These are phyloP conservation scores for Iguana delicatissima DNA, from an alignment of 2,797 vertebrate genomes.

Conservation along the genomic window DNA sequence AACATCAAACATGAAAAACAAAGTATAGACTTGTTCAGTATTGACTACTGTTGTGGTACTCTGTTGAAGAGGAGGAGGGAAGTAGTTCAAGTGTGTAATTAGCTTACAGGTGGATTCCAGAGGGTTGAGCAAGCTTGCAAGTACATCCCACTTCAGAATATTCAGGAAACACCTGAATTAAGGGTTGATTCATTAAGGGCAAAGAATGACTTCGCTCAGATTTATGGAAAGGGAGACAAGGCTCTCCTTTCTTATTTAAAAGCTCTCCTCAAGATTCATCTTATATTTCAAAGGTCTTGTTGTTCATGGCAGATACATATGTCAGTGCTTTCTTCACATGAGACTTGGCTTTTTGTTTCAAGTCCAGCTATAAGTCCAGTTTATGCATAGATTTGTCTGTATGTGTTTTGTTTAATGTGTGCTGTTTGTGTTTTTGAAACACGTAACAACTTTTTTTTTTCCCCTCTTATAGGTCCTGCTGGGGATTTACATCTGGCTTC, in stretches of 20 bases:
- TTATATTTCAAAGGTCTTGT: neutral
- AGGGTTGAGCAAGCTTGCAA: neutral
- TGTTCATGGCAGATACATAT: neutral
- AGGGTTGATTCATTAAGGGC: neutral
- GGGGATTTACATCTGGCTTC: constrained; percentile 87
- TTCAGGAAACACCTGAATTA: neutral
- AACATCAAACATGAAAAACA: neutral
- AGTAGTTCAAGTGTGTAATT: neutral
- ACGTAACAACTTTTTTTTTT: constrained; percentile 69
- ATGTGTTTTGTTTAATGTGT: constrained; percentile 10
- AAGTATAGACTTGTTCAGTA: neutral
- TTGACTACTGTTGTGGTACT: neutral
- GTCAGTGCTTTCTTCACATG: neutral
- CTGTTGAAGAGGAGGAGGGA: neutral
- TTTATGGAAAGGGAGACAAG: neutral
- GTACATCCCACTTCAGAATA: neutral
- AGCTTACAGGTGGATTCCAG: neutral
- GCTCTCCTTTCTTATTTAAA: neutral
- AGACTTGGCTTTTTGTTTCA: constrained; percentile 2
- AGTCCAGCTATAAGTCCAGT: neutral
- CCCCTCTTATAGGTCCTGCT: constrained; percentile 88
- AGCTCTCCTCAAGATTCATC: neutral
- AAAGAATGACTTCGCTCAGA: neutral
- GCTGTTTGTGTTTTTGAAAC: constrained; percentile 62
- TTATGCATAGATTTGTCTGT: neutral